Evolutionary conservation across 1,140 invertebrate genomes (phyloP), one percentile per base, ranked within the genome.

Genomic region (Melanaphis sacchari): DNA sequence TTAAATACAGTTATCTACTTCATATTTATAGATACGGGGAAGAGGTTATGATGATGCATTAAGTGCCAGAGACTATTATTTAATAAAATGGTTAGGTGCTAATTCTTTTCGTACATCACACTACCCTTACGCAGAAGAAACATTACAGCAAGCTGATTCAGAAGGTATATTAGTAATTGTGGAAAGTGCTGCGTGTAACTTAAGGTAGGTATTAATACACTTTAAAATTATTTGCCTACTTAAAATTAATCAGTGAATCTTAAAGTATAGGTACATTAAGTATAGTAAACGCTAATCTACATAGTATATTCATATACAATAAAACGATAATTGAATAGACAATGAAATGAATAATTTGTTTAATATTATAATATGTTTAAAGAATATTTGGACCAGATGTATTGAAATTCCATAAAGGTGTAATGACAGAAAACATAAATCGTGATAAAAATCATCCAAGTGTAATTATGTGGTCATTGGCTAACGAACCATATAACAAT

Each of bases 101-200:
- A 99, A 99, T 96, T 97, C 97, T 31, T 99, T 99, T 95, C 96
- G 99, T 40, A 99, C 99, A 0, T 99, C 99, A 1, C 99, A 99
- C 95, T 99, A 99, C 96, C 99, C 99, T 11, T 99, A 99, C 95
- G 98, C 98, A 6, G 99, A 99, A 95, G 99, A 99, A 96, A 97
- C 99, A 59, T 98, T 99, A 96, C 98, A 99, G 95, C 96, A 98
- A 95, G 98, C 99, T 40, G 99, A 99, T 95, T 96, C 97, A 94
- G 96, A 98, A 94, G 99, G 99, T 59, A 98, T 99, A 94, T 98
- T 99, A 95, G 97, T 99, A 36, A 99, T 99, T 94, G 97, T 99
- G 94, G 99, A 99, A 95, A 98, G 98, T 95, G 99, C 99, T 1
- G 98, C 98, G 88, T 98, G 99, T 24, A 97, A 98, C 94, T 97